phyloP scores from a whole-genome alignment of 2,797 vertebrate species.

The Phrynocephalus guinanensis region DNA sequence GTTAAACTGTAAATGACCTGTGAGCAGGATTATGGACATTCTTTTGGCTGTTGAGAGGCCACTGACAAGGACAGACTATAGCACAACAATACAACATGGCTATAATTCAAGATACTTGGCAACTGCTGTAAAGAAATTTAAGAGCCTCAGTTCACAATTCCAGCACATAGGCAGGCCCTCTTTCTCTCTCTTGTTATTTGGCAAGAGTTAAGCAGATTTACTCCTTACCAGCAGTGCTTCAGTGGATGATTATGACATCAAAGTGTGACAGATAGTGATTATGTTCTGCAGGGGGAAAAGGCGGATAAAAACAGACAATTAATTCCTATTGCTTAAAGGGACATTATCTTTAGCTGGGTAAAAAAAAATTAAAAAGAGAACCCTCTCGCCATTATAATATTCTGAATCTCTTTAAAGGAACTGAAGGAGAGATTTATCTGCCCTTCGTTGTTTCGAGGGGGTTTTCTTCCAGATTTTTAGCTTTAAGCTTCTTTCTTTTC shows the following conservation, averaged over 20 bases:
- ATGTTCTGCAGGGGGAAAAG: slow-evolving; percentile 73
- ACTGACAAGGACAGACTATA: slow-evolving; percentile 54
- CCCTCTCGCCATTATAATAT: slow-evolving; percentile 39
- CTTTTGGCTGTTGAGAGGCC: slow-evolving; percentile 60
- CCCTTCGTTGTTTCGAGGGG: slow-evolving; percentile 48
- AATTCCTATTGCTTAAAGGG: slow-evolving; percentile 74
- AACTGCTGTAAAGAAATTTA: slow-evolving; percentile 49
- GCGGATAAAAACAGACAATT: slow-evolving; percentile 74
- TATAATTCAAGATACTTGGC: slow-evolving; percentile 67
- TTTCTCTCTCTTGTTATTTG: not conserved
- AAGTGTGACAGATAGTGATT: slow-evolving; percentile 82
- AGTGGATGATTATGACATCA: slow-evolving; percentile 82
- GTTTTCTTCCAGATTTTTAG: slow-evolving; percentile 53
- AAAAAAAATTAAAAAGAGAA: slow-evolving; percentile 40
- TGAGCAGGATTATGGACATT: slow-evolving; percentile 49
- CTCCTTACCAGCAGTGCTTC: slow-evolving; percentile 73
- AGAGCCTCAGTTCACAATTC: slow-evolving; percentile 40
- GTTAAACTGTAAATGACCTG: slow-evolving; percentile 61
- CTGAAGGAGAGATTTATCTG: slow-evolving; percentile 55
- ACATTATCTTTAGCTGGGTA: slow-evolving; percentile 62
- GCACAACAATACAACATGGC: slow-evolving; percentile 43
- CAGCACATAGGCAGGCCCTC: not conserved
- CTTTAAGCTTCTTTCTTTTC: slow-evolving; percentile 36
- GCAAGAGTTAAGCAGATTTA: slow-evolving; percentile 78
- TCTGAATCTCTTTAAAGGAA: slow-evolving; percentile 58